Conservation (phyloP, 1,140 invertebrate genomes). For the Drosophila biarmipes region DNA sequence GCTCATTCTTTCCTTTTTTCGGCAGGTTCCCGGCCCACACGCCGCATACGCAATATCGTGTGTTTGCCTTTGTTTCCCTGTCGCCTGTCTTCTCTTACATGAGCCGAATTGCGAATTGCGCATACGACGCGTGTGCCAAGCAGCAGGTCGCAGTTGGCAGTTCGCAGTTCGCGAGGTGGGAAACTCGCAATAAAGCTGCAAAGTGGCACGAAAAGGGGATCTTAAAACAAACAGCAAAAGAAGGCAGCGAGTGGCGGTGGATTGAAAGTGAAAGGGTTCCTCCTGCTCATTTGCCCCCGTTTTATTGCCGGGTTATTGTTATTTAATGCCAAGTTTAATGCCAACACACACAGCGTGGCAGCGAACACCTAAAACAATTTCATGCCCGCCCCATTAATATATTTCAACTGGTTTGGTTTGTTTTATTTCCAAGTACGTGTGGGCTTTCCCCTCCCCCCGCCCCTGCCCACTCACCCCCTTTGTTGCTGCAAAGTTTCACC, state of each 20-base stretch:
- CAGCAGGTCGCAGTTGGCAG: conserved; percentile 27
- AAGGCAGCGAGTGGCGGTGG: conserved; percentile 1
- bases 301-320: conserved; percentile 80
- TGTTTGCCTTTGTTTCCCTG: conserved; percentile 43
- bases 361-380: conserved; percentile 72
- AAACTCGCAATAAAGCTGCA: conserved; percentile 50
- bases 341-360: conserved; percentile 57
- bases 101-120: conserved; percentile 40
- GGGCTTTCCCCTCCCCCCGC: conserved; percentile 13
- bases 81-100: conserved; percentile 28
- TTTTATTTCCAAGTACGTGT: conserved; percentile 50
- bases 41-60: conserved; percentile 60
- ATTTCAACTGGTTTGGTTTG: conserved; percentile 72
- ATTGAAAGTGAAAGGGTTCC: conserved; percentile 61
- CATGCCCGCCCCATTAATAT: conserved; percentile 73
- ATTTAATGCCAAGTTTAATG: conserved; percentile 78
- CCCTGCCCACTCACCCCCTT: background rate
- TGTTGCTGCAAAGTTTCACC: conserved; percentile 44
- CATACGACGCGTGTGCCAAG: conserved; percentile 61
- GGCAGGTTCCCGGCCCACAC: conserved; percentile 21
- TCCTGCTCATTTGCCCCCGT: conserved; percentile 11
- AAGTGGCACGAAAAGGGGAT: conserved; percentile 44
- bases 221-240: background rate
- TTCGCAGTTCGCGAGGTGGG: no score
- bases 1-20: conserved; percentile 11